Conservation (phyloP, 2,888 invertebrate genomes). For the Lymantria dispar region DNA sequence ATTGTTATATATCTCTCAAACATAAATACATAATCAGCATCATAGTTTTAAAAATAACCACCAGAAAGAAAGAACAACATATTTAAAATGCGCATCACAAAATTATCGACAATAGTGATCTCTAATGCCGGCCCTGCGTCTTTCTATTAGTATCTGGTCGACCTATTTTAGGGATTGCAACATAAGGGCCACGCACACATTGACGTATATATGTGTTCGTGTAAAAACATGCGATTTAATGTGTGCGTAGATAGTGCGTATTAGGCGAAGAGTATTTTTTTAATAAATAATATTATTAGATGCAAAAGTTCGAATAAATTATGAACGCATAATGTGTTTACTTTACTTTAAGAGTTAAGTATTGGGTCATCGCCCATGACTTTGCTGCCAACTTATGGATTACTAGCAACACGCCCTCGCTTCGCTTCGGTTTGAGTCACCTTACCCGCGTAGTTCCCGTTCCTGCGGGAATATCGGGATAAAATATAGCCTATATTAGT, state of each 20-base stretch:
- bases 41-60: background rate
- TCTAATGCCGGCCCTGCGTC: constrained; percentile 57
- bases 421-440: no score
- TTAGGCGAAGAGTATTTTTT: constrained; percentile 16
- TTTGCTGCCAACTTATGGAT: no score
- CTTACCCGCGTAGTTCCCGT: no score
- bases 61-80: constrained; percentile 23
- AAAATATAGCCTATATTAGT: no score
- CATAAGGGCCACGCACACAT: constrained; percentile 60
- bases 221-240: constrained; percentile 14
- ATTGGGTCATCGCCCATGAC: no score
- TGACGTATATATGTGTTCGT: constrained; percentile 22
- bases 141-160: constrained; percentile 77
- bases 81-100: constrained; percentile 27
- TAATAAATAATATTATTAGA: no score
- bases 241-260: constrained; percentile 34
- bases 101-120: constrained; percentile 31
- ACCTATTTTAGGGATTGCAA: constrained; percentile 81
- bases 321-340: no score
- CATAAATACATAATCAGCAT: background rate
- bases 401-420: no score
- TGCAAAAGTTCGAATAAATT: no score
- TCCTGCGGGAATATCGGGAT: no score
- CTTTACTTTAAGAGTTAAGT: no score
- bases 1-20: no score